These are phyloP conservation scores for Drosophila setifemur DNA, from an alignment of 1,140 invertebrate species.

Conservation along the genomic window DNA sequence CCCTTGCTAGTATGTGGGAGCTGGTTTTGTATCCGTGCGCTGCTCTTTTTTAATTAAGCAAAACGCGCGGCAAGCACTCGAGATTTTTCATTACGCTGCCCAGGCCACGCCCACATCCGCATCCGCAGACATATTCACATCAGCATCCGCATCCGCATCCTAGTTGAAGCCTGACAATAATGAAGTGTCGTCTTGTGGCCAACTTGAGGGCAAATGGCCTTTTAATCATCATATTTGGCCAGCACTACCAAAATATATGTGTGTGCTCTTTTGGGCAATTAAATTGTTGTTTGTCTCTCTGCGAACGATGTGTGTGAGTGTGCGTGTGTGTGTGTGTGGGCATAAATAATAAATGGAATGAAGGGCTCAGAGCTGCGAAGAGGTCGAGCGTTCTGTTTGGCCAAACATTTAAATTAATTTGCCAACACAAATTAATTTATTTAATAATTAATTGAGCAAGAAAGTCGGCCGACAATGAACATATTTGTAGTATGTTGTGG, in stretches of 20 bases:
- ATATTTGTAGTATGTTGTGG: slow-evolving; percentile 73
- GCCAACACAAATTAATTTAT: slow-evolving; percentile 76
- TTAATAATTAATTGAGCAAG: slow-evolving; percentile 80
- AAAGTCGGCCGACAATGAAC: slow-evolving; percentile 64
- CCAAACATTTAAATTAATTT: slow-evolving; percentile 79
- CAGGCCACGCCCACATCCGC: background rate
- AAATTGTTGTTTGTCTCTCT: slow-evolving; percentile 48
- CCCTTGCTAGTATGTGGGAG: slow-evolving; percentile 15
- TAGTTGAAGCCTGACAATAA: slow-evolving; percentile 4
- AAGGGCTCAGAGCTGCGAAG: slow-evolving; percentile 20
- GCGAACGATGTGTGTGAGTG: slow-evolving; percentile 51
- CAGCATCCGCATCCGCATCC: background rate
- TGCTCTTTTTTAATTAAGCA: slow-evolving; percentile 79
- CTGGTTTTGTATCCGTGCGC: slow-evolving; percentile 14
- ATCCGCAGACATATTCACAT: background rate
- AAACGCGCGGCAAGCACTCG: slow-evolving; percentile 63
- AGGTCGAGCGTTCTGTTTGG: slow-evolving; percentile 12
- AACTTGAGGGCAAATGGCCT: slow-evolving; percentile 47
- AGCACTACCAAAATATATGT: slow-evolving; percentile 10
- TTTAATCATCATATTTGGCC: slow-evolving; percentile 55
- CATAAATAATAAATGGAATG: slow-evolving; percentile 67
- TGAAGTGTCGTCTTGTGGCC: slow-evolving; percentile 8
- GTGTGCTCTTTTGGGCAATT: slow-evolving; percentile 54
- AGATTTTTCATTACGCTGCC: slow-evolving; percentile 71
- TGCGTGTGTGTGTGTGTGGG: too few species aligned